A percentile compares a stretch with the other conserved stretches of the same genome.
phyloP scores from a whole-genome alignment of 2,888 invertebrate species.

The Scaptomyza reducta region DNA sequence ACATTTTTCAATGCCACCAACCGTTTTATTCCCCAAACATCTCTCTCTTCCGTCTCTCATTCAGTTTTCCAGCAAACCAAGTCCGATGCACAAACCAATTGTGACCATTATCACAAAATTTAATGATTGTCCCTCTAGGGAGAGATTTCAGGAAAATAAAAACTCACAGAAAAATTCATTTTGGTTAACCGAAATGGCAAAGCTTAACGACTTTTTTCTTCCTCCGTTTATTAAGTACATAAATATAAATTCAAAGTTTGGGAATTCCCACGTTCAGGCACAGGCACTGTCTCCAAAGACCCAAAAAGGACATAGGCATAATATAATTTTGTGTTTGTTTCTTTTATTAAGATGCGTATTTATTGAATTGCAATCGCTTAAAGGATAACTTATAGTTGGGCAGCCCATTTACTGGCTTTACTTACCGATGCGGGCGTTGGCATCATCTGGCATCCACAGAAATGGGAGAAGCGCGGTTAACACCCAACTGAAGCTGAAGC shows the following conservation, averaged over 20 bases:
- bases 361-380: not conserved
- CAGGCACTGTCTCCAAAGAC: too few relatives aligned
- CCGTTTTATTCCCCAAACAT: not conserved
- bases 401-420: conserved; percentile 39
- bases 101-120: conserved; percentile 32
- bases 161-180: conserved; percentile 6
- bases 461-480: conserved; percentile 65
- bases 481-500: conserved; percentile 57
- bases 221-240: conserved; percentile 11
- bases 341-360: not conserved
- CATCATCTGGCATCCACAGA: conserved; percentile 74
- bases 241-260: conserved; percentile 7
- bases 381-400: conserved; percentile 35
- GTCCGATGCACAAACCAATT: conserved; percentile 18
- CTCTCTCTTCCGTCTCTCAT: too few relatives aligned
- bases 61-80: not conserved
- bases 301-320: not conserved
- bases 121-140: conserved; percentile 36
- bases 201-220: conserved; percentile 7
- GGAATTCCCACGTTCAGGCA: not conserved
- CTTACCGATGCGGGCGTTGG: conserved; percentile 83
- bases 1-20: conserved; percentile 12
- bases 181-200: conserved; percentile 5
- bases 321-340: not conserved
- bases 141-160: conserved; percentile 21